Evolutionary conservation across 2,113 vertebrate species (phyloP).

Genomic region (Potamarius usumacintae): DNA sequence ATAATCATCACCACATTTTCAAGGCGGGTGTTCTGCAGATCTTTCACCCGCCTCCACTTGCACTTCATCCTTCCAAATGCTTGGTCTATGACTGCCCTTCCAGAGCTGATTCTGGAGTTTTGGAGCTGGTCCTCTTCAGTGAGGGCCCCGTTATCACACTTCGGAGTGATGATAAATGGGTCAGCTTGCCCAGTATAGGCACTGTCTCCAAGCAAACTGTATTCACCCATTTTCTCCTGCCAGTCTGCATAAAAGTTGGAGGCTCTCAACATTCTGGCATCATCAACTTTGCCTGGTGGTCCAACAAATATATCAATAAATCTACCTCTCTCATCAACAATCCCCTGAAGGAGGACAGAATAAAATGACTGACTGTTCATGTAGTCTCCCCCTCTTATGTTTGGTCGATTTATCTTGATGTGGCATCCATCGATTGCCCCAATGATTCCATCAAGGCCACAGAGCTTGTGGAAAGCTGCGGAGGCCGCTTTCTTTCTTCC

Average conservation of each 20-base stretch:
- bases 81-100: slow-evolving; percentile 6
- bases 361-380: slow-evolving; percentile 22
- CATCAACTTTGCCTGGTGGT: slow-evolving; percentile 19
- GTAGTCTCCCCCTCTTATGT: slow-evolving; percentile 22
- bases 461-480: background rate
- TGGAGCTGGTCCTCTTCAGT: background rate
- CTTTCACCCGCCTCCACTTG: slow-evolving; percentile 33
- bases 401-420: slow-evolving; percentile 27
- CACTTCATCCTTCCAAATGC: slow-evolving; percentile 31
- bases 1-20: slow-evolving; percentile 28
- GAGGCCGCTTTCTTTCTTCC: background rate
- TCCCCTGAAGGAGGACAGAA: slow-evolving; percentile 21
- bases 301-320: slow-evolving; percentile 26
- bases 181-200: background rate
- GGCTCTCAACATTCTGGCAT: slow-evolving; percentile 19
- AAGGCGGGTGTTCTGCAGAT: slow-evolving; percentile 23
- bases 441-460: background rate
- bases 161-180: background rate
- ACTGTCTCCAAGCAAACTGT: slow-evolving; percentile 18
- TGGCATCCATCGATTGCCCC: slow-evolving; percentile 17
- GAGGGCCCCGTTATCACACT: background rate
- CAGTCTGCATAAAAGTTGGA: slow-evolving; percentile 13
- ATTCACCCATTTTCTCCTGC: slow-evolving; percentile 22
- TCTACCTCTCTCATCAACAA: slow-evolving; percentile 9
- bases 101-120: slow-evolving; percentile 6